phyloP scores from a whole-genome alignment of 2,113 vertebrate genomes.

The Cyanocitta stelleri region DNA sequence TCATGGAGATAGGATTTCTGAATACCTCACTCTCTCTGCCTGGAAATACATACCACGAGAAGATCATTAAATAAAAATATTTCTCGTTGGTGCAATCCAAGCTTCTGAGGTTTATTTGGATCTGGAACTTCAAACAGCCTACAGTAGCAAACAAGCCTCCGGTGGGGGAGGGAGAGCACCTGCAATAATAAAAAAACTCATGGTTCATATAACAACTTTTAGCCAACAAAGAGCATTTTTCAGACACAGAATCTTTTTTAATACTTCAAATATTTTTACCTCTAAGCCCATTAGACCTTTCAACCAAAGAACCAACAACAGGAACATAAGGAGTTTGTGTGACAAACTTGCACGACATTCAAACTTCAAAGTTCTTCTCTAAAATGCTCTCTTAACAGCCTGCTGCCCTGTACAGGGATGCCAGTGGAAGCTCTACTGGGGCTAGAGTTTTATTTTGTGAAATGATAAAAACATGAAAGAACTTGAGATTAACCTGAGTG shows the following conservation, averaged over 20 bases:
- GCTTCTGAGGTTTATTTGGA: conserved; percentile 94
- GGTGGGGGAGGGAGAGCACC: conserved; percentile 93
- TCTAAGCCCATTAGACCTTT: not conserved
- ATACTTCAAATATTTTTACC: not conserved
- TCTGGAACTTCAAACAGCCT: conserved; percentile 96
- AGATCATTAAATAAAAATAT: conserved; percentile 99
- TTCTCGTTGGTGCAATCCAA: conserved; percentile 93
- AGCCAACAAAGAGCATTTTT: not conserved
- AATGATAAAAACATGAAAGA: not conserved
- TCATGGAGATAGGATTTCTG: not conserved
- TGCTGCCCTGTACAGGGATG: not conserved
- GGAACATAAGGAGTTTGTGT: not conserved
- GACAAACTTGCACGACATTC: not conserved
- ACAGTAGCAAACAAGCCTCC: conserved; percentile 96
- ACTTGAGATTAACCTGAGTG: not conserved
- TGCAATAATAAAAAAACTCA: conserved; percentile 24
- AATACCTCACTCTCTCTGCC: not conserved
- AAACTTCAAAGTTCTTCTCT: not conserved
- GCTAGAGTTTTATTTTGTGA: not conserved
- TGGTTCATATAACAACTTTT: not conserved
- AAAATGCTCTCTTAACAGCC: not conserved
- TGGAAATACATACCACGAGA: conserved; percentile 83
- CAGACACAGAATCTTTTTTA: not conserved
- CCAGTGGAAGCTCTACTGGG: not conserved
- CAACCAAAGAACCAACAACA: not conserved